Evolutionary conservation across 53 echinoderm and acorn worm genomes (phyloP).

Genomic region (Henricia sp.): DNA sequence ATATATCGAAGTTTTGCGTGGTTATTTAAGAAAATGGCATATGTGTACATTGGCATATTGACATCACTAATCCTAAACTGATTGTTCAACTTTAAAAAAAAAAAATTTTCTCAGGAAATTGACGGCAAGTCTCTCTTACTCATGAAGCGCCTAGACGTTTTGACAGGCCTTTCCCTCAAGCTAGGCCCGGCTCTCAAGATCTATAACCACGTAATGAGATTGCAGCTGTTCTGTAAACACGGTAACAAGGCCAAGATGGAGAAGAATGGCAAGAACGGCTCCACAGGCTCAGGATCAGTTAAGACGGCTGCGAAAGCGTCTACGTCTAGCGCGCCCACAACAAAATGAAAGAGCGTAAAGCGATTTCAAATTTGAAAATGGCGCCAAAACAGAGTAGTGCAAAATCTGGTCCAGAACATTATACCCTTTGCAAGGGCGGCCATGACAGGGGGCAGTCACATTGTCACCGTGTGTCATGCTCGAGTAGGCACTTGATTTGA

Average conservation of each 20-base stretch:
- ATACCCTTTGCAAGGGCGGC: too few species aligned
- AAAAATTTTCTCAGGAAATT: constrained; percentile 77
- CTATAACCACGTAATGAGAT: constrained; percentile 79
- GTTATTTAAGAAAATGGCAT: too few species aligned
- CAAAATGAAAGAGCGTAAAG: neutral
- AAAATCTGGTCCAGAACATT: too few species aligned
- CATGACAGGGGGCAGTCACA: too few species aligned
- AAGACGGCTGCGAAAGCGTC: constrained; percentile 22
- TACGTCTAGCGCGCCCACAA: neutral
- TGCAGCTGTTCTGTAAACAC: constrained; percentile 75
- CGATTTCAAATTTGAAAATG: too few species aligned
- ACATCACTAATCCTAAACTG: neutral
- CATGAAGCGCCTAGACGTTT: constrained; percentile 87
- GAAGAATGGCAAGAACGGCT: constrained; percentile 4
- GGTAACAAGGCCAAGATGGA: constrained; percentile 24
- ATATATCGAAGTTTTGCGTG: too few species aligned
- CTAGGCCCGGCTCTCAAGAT: constrained; percentile 97
- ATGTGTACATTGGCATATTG: neutral
- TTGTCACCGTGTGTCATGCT: too few species aligned
- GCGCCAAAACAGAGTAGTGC: too few species aligned
- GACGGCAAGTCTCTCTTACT: constrained; percentile 96
- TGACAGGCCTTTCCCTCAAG: constrained; percentile 92
- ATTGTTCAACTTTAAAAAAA: neutral
- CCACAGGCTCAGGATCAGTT: too few species aligned
- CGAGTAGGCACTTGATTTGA: too few species aligned